Conservation (phyloP, 1,140 invertebrate species). For the Platyscapa corneri region DNA sequence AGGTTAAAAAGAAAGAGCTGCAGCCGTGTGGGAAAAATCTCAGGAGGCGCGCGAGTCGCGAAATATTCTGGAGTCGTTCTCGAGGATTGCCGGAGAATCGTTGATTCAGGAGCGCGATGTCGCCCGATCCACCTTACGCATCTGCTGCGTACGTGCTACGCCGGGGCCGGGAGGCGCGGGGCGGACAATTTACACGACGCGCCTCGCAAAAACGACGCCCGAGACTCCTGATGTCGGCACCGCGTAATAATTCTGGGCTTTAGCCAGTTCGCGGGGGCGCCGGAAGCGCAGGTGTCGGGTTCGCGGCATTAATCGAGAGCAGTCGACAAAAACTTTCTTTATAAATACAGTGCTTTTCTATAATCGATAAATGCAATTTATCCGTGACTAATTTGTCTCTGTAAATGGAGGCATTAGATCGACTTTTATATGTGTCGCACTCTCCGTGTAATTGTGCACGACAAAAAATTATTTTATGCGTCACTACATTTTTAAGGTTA, state of each 20-base stretch:
- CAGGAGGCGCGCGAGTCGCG: background rate
- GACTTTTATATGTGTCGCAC: background rate
- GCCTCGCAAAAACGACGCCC: background rate
- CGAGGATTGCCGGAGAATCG: background rate
- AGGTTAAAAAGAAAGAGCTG: background rate
- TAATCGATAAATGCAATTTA: conserved; percentile 26
- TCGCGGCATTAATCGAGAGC: background rate
- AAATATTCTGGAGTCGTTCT: background rate
- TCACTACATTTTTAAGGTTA: background rate
- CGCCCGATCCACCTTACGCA: too few species aligned
- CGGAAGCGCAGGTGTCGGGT: background rate
- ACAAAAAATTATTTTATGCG: background rate
- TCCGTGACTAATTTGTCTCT: conserved; percentile 21
- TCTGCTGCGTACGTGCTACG: too few species aligned
- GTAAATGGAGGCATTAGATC: background rate
- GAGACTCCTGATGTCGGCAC: background rate
- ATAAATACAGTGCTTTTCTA: background rate
- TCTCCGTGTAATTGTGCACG: background rate
- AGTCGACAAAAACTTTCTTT: background rate
- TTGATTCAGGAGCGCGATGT: background rate
- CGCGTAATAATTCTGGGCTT: background rate
- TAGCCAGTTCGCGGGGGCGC: background rate
- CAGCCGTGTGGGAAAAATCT: background rate
- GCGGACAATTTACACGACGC: background rate
- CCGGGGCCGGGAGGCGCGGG: background rate